Evolutionary conservation across 2,113 vertebrate species (phyloP).

Genomic region (Danio rerio): DNA sequence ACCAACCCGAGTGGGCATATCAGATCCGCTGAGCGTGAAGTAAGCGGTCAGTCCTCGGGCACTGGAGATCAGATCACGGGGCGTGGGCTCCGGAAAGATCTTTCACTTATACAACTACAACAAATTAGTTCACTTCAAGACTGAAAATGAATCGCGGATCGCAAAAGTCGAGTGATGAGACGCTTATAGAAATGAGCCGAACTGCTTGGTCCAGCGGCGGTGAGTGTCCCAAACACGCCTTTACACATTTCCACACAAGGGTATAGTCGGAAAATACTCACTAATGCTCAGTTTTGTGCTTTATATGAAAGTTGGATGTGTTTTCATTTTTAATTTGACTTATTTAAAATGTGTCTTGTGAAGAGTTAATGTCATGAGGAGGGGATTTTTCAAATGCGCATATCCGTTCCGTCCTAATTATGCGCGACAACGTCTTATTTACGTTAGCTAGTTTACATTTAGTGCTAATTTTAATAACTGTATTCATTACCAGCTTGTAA

Average conservation of each 20-base stretch:
- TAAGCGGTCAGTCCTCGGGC: neutral
- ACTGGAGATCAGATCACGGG: constrained; percentile 18
- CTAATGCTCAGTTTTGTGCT: neutral
- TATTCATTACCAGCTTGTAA: too few species aligned
- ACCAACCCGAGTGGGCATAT: neutral
- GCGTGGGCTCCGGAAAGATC: constrained; percentile 4
- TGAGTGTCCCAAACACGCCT: constrained; percentile 22
- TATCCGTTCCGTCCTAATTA: neutral
- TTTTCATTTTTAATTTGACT: neutral
- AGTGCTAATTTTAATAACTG: too few species aligned
- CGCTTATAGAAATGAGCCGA: constrained; percentile 77
- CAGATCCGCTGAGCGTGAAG: neutral
- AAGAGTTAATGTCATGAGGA: neutral
- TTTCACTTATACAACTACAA: neutral
- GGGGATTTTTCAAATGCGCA: neutral
- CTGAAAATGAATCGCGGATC: constrained; percentile 68
- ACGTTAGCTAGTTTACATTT: too few species aligned
- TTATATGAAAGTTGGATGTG: neutral
- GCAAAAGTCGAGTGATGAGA: constrained; percentile 64
- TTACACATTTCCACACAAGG: neutral
- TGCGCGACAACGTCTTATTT: neutral
- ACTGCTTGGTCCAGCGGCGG: constrained; percentile 69
- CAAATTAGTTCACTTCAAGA: neutral
- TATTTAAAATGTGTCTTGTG: neutral
- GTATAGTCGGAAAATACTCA: neutral